These are phyloP conservation scores for Bucco capensis DNA, from an alignment of 2,113 vertebrate genomes.

Conservation along the genomic window DNA sequence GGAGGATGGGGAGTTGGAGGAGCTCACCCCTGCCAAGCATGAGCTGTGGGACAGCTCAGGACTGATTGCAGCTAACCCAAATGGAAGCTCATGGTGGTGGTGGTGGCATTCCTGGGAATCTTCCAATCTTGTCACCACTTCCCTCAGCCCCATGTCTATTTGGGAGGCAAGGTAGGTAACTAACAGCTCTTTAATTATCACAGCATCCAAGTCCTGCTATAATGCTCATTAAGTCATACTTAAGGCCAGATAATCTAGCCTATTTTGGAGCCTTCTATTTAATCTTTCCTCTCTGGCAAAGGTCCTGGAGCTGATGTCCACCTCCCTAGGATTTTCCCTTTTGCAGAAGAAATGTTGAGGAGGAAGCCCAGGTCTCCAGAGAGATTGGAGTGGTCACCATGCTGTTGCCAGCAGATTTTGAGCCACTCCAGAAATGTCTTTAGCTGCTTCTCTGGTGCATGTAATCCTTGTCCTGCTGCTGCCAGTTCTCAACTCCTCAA, in stretches of 20 bases:
- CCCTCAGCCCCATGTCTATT: neutral
- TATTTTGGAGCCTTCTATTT: constrained; percentile 60
- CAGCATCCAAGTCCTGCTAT: constrained; percentile 1
- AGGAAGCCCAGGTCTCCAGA: neutral
- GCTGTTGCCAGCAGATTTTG: neutral
- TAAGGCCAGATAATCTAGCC: constrained; percentile 63
- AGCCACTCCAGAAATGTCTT: neutral
- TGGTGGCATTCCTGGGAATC: neutral
- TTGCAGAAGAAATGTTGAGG: neutral
- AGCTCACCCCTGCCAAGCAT: neutral
- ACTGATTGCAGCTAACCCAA: neutral
- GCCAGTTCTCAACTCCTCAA: constrained; percentile 2
- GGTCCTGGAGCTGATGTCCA: constrained; percentile 5
- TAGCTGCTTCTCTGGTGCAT: neutral
- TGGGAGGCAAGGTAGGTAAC: neutral
- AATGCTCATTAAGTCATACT: constrained; percentile 59
- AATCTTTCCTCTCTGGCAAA: constrained; percentile 61
- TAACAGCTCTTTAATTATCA: constrained; percentile 41
- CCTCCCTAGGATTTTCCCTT: neutral
- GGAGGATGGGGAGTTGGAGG: neutral
- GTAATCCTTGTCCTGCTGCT: neutral
- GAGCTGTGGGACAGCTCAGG: neutral
- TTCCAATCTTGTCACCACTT: neutral
- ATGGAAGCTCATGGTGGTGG: no score
- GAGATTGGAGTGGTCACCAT: neutral